A percentile compares a stretch with the other conserved stretches of the same genome.
Evolutionary conservation across 2,888 invertebrate genomes (phyloP).

Genomic region (Drosophila anceps): DNA sequence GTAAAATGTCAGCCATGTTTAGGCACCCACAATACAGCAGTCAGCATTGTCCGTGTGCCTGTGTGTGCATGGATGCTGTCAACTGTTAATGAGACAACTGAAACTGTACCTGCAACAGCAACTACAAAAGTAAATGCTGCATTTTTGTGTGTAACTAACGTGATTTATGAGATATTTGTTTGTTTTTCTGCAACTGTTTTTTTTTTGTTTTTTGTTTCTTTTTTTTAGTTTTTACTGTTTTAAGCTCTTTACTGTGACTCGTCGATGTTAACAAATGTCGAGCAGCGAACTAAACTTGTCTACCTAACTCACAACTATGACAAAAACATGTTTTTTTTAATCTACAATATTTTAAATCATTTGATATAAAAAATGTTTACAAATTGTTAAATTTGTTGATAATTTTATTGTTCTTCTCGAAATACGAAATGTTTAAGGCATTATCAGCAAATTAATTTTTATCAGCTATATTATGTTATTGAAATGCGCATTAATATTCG

Average conservation of each 20-base stretch:
- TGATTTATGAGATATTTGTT: slow-evolving; percentile 20
- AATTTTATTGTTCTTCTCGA: background rate
- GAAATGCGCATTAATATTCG: background rate
- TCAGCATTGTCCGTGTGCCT: slow-evolving; percentile 2
- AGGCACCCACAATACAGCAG: slow-evolving; percentile 36
- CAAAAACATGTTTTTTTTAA: slow-evolving; percentile 6
- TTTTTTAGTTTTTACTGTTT: slow-evolving; percentile 5
- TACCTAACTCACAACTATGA: slow-evolving; percentile 19
- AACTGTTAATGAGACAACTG: slow-evolving; percentile 27
- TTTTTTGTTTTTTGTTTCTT: too few species aligned
- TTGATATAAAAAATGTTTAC: background rate
- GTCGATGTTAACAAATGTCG: slow-evolving; percentile 27
- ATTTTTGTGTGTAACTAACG: slow-evolving; percentile 42
- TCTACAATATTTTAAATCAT: slow-evolving; percentile 24
- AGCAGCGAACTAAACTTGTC: background rate
- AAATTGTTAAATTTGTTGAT: background rate
- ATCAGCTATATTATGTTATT: background rate
- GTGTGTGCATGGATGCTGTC: slow-evolving; percentile 11
- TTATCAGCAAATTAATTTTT: background rate
- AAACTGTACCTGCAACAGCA: slow-evolving; percentile 25
- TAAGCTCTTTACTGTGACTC: slow-evolving; percentile 15
- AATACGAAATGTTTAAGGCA: background rate
- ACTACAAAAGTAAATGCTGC: slow-evolving; percentile 15
- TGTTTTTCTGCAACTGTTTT: slow-evolving; percentile 7
- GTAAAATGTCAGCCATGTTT: slow-evolving; percentile 64